Percentiles rank a stretch among this genome's conserved stretches.
phyloP scores from a whole-genome alignment of 2,113 vertebrate species.

The Chitala chitala region DNA sequence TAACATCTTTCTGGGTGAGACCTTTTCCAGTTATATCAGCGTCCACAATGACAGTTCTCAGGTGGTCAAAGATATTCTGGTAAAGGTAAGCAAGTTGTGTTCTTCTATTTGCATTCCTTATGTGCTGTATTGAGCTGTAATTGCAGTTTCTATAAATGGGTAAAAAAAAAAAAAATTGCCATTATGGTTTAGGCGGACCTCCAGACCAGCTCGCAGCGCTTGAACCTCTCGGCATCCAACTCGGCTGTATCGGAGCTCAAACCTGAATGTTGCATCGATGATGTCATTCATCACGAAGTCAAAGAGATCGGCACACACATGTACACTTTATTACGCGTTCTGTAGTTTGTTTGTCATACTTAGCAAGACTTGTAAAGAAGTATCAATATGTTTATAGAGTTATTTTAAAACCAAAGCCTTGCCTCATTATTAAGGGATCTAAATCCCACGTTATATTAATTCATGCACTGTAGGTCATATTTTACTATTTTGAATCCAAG shows the following conservation, averaged over 20 bases:
- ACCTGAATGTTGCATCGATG: conserved; percentile 92
- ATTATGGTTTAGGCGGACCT: conserved; percentile 79
- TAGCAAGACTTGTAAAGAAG: neutral
- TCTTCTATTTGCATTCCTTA: too few relatives aligned
- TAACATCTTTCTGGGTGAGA: conserved; percentile 96
- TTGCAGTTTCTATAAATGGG: neutral
- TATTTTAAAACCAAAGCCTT: too few relatives aligned
- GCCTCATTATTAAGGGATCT: too few relatives aligned
- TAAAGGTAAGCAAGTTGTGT: conserved; percentile 74
- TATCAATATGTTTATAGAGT: too few relatives aligned
- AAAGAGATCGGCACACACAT: conserved; percentile 98
- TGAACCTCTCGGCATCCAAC: conserved; percentile 93
- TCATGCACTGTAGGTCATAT: too few relatives aligned
- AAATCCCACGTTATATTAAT: too few relatives aligned
- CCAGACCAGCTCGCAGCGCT: conserved; percentile 95
- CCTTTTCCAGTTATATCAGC: conserved; percentile 97
- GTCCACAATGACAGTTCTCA: conserved; percentile 97
- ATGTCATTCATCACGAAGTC: conserved; percentile 97
- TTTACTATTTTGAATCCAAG: too few relatives aligned
- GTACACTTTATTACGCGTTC: conserved; percentile 52
- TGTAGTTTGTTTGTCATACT: neutral
- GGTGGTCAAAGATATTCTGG: conserved; percentile 90
- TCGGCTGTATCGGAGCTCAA: conserved; percentile 85
- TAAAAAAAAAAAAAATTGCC: neutral
- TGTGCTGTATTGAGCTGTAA: neutral